Base-by-base conservation (phyloP, 2,797 vertebrate genomes). In the Sebastes variabilis region DNA sequence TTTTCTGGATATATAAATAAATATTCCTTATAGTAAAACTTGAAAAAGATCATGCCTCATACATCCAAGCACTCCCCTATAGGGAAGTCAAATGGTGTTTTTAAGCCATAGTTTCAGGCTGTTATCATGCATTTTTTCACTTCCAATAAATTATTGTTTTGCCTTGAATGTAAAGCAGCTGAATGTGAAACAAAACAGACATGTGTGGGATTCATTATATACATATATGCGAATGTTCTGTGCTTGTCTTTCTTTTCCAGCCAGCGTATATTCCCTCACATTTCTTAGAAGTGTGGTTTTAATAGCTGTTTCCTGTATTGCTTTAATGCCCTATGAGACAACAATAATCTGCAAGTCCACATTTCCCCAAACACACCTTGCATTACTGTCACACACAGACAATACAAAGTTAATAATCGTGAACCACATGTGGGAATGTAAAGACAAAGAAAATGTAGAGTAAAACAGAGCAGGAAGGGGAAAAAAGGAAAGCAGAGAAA, bases 171-270 rank as follows among this genome's bases (percentile, higher is more conserved):
- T 64, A 64, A 83, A 79, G 24, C 20, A 71, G n/a, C 56, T 49
- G 11, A 64, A 42, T 36, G 8, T 24, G 24, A 69, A 61, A 36
- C 6, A 22, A 27, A 70, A 20, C 56, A 68, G 8, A 7, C 2
- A 20, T 18, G 11, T 54, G 64, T 46, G 46, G 71, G 29, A 61
- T 32, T 84, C 4, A 56, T 72, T 24, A 64, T 18, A 62, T 58
- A 20, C 34, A 60, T 66, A 14, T 22, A 81, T 75, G 79, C 32
- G 79, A 75, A 89, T 49, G 11, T 34, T 52, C 38, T 59, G 8
- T 16, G 29, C n/a, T 49, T 68, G 9, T 29, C 38, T 62, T 36
- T n/a, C 16, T 36, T 76, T 66, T 64, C 29, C 14, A 34, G 16
- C 61, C 59, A 36, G 22, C 20, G 3, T 32, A 54, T 22, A 29